Conservation (phyloP, 2,797 vertebrate genomes). For the Malurus leucopterus region DNA sequence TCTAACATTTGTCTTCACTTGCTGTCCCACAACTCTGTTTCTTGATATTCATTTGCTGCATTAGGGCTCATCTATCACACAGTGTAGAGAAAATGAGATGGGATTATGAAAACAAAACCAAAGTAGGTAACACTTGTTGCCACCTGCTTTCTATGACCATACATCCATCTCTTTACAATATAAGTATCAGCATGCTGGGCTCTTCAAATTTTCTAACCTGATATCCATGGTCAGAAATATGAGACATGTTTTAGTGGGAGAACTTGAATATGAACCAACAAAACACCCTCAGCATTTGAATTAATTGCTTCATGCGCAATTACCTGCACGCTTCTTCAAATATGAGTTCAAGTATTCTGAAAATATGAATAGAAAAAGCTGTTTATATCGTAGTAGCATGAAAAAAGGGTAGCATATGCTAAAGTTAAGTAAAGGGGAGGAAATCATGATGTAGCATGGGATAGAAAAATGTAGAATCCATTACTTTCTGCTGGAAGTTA, state of each 20-base stretch:
- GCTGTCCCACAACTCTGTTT: background rate
- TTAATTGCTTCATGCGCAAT: background rate
- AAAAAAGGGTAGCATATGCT: background rate
- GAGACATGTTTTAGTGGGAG: constrained; percentile 21
- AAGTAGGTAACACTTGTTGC: background rate
- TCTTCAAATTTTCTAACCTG: constrained; percentile 58
- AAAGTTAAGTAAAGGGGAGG: background rate
- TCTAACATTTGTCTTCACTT: constrained; percentile 55
- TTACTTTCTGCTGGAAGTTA: background rate
- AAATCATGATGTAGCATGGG: background rate
- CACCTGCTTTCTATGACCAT: background rate
- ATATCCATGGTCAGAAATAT: constrained; percentile 35
- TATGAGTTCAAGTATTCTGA: background rate
- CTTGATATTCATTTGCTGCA: background rate
- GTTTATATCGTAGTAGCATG: background rate
- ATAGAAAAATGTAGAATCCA: background rate
- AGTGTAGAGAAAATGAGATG: background rate
- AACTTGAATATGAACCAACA: constrained; percentile 15
- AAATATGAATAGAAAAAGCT: background rate
- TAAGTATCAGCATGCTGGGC: constrained; percentile 11
- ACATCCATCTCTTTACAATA: background rate
- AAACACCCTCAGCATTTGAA: constrained; percentile 52
- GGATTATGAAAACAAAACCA: background rate
- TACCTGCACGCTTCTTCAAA: background rate
- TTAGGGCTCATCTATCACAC: background rate